Evolutionary conservation across 2,113 vertebrate genomes (phyloP).

Genomic region (Fregetta grallaria): DNA sequence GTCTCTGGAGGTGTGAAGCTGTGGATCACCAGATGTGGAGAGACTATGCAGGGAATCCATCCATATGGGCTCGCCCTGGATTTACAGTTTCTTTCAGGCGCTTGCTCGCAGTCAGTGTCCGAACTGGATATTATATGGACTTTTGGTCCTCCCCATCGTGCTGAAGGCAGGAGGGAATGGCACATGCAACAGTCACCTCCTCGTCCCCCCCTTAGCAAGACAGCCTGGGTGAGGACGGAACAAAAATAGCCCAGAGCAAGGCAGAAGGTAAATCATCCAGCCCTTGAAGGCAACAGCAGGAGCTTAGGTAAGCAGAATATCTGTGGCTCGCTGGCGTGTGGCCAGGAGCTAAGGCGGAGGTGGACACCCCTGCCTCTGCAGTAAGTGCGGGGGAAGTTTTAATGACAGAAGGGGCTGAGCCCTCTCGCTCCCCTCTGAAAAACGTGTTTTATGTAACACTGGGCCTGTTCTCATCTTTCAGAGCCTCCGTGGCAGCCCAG

Average conservation of each 20-base stretch:
- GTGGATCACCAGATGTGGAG: slow-evolving; percentile 9
- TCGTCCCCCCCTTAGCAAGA: not conserved
- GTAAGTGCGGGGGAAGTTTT: not conserved
- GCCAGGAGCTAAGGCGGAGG: not conserved
- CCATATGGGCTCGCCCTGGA: not conserved
- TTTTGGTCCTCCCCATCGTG: not conserved
- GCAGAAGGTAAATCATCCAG: not conserved
- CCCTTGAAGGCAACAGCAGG: not conserved
- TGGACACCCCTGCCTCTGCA: not conserved
- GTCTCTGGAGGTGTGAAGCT: not conserved
- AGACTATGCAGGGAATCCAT: not conserved
- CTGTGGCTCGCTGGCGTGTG: not conserved
- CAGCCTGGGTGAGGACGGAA: not conserved
- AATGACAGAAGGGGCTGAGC: not conserved
- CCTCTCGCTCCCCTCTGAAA: not conserved
- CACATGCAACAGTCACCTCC: accelerated
- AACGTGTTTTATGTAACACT: not conserved
- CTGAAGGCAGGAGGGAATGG: not conserved
- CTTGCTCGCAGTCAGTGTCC: not conserved
- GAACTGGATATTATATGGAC: not conserved
- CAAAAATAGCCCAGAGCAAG: not conserved
- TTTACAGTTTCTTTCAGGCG: not conserved
- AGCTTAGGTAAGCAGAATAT: not conserved
- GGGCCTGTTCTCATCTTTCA: not conserved
- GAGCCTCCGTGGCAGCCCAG: accelerated